Evolutionary conservation across 2,113 vertebrate genomes (phyloP).

Genomic region (Triplophysa tibetana): DNA sequence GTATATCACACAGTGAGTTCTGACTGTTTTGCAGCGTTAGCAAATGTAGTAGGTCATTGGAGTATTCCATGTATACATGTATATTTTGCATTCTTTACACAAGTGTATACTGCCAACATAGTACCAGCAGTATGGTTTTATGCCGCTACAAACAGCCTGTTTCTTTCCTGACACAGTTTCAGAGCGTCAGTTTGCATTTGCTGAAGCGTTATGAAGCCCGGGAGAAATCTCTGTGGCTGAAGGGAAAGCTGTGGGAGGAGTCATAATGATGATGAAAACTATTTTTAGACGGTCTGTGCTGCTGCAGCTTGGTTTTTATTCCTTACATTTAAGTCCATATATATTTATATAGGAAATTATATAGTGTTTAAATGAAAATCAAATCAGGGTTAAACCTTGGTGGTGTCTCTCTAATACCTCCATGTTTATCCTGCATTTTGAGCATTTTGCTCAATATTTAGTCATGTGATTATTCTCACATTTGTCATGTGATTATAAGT

Average conservation of each 20-base stretch:
- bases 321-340: background rate
- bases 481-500: too few species aligned
- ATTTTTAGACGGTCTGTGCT: conserved; percentile 9
- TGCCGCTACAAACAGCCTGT: background rate
- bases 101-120: background rate
- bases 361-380: too few species aligned
- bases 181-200: background rate
- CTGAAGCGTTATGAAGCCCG: background rate
- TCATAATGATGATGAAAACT: background rate
- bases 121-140: background rate
- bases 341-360: background rate
- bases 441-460: background rate
- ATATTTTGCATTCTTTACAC: background rate
- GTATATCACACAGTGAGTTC: too few species aligned
- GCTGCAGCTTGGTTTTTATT: too few species aligned
- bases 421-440: background rate
- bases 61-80: too few species aligned
- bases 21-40: too few species aligned
- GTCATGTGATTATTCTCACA: background rate
- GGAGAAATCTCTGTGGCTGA: background rate
- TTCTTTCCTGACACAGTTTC: background rate
- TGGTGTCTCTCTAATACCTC: background rate
- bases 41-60: too few species aligned
- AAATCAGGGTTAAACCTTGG: background rate
- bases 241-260: conserved; percentile 5